A percentile compares a stretch with the other conserved stretches of the same genome.
These are phyloP conservation scores for Liolophura sinensis DNA, from an alignment of 1,140 invertebrate species.

Conservation along the genomic window DNA sequence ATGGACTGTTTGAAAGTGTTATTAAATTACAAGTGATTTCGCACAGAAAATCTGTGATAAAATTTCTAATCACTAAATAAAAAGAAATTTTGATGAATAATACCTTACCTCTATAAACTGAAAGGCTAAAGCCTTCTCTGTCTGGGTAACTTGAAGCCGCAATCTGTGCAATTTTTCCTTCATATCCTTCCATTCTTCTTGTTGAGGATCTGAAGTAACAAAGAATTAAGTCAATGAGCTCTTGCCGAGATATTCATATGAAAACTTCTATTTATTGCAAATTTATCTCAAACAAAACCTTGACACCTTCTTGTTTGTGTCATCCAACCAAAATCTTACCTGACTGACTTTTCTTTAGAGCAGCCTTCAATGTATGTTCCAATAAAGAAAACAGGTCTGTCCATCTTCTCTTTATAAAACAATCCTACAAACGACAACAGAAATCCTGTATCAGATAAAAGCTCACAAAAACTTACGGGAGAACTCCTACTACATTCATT, in stretches of 20 bases:
- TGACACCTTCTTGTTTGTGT: no score
- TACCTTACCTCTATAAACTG: conserved; percentile 77
- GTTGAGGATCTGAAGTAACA: conserved; percentile 19
- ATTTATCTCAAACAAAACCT: neutral
- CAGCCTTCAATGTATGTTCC: conserved; percentile 72
- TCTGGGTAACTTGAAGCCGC: conserved; percentile 68
- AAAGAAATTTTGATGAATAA: neutral
- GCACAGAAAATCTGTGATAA: no score
- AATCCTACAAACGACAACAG: conserved; percentile 61
- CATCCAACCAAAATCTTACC: conserved; percentile 23
- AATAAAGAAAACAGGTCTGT: conserved; percentile 75
- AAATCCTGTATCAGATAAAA: conserved; percentile 1
- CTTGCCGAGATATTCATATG: neutral
- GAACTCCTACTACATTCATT: no score
- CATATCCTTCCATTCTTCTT: conserved; percentile 67
- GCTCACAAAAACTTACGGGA: neutral
- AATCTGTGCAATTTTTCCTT: conserved; percentile 69
- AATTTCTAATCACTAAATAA: no score
- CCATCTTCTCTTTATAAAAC: conserved; percentile 76
- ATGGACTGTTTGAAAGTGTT: no score
- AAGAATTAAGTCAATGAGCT: neutral
- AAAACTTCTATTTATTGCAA: neutral
- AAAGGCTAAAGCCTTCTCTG: conserved; percentile 79
- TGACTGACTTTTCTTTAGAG: conserved; percentile 60
- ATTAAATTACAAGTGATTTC: no score